Conservation (phyloP, 2,797 vertebrate species). For the Fundulus diaphanus region DNA sequence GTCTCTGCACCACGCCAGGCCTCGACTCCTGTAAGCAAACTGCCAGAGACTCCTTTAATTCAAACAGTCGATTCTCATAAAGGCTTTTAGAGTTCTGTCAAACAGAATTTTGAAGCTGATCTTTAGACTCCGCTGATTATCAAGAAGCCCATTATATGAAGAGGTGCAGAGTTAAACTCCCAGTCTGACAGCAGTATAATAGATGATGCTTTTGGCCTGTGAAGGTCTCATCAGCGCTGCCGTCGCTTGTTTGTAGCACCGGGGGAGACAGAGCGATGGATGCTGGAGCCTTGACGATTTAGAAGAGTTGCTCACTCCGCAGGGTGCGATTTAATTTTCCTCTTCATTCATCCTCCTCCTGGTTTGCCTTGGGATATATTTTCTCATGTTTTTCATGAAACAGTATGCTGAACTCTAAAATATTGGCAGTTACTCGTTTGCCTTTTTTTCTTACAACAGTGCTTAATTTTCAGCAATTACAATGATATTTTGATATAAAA, state of each 20-base stretch:
- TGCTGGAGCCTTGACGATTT: constrained; percentile 21
- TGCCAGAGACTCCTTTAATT: not conserved
- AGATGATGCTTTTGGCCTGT: constrained; percentile 13
- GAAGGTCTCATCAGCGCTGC: constrained; percentile 25
- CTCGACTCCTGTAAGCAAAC: constrained; percentile 1
- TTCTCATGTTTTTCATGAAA: not conserved
- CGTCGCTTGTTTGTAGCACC: constrained; percentile 17
- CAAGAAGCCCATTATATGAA: constrained; percentile 6
- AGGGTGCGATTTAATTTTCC: constrained; percentile 16
- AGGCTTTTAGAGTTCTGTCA: not conserved
- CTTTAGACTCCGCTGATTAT: constrained; percentile 3
- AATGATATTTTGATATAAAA: not conserved
- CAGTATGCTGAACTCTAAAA: not conserved
- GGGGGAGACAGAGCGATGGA: constrained; percentile 4
- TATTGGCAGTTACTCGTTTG: not conserved
- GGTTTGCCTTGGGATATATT: not conserved
- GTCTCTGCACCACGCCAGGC: not conserved
- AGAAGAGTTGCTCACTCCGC: constrained; percentile 4
- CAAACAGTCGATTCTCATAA: not conserved
- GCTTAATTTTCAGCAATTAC: not conserved
- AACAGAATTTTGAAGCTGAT: not conserved
- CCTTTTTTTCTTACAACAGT: not conserved
- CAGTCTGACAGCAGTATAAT: constrained; percentile 18
- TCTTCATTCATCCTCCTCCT: constrained; percentile 5
- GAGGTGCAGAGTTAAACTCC: constrained; percentile 11